Base-by-base conservation (phyloP, 37 sponge, comb jelly and placozoan genomes). In the Ephydatia muelleri region DNA sequence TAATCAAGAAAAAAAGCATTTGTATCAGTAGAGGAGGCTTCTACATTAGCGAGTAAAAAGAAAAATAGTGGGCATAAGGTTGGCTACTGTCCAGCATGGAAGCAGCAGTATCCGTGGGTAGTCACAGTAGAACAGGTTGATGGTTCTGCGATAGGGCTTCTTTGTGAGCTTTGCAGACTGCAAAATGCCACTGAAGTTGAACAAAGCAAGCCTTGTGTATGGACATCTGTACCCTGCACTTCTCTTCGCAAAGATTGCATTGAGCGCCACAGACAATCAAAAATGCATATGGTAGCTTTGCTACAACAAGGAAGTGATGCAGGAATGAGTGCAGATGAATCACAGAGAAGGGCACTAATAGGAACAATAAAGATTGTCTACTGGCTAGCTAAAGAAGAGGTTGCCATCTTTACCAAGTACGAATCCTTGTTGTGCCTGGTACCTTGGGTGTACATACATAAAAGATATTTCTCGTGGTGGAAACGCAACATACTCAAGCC, bases 311-410 rank as follows among this genome's bases (percentile, higher is more conserved):
- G 57, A 57, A 57, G 57, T 57, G 57, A 57, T 57, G 57, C 57
- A 57, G 57, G 57, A 57, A 57, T 57, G 57, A 57, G 19, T 57
- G 12, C 16, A 57, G 57, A 57, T 57, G 57, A 57, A 57, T 57
- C 57, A 57, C 57, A 57, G 57, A 57, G 57, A 57, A 57, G 19
- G 57, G 57, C 57, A 57, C 16, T 68, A 28, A 67, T 80, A 39
- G 80, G 80, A n/a, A 68, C 82, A 27, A 14, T 82, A 30, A 70
- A 82, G 38, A 75, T 76, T 25, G 77, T 83, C 80, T 88, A 88
- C 38, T 88, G 88, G 88, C 68, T 88, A 76, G 88, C 88, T 12
- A 82, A 77, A 27, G 70, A 82, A 64, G 88, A 88, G 38, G 70
- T 88, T 39, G 78, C 83, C 34, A 70, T 77, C 29, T 76, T 79